These are phyloP conservation scores for Trichonephila inaurata DNA, from an alignment of 1,140 invertebrate species.

Conservation along the genomic window DNA sequence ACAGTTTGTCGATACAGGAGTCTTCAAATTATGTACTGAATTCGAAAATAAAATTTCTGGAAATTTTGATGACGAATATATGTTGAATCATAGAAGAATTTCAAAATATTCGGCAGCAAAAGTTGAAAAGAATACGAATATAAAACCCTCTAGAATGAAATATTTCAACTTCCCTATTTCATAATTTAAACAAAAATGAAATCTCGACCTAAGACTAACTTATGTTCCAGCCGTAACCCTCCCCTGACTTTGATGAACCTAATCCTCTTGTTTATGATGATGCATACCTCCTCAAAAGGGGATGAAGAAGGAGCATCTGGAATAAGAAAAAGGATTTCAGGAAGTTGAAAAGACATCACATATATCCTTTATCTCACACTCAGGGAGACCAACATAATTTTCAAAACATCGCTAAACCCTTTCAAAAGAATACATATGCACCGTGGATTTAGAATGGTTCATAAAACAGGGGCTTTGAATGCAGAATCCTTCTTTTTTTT, in stretches of 20 bases:
- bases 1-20: too few species aligned
- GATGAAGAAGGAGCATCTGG: neutral
- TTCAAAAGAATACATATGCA: neutral
- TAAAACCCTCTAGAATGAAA: neutral
- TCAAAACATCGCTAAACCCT: neutral
- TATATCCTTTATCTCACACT: neutral
- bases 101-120: neutral
- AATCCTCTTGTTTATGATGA: conserved; percentile 21
- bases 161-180: neutral
- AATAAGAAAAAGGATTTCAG: neutral
- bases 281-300: neutral
- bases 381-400: neutral
- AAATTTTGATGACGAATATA: neutral
- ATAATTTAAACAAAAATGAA: neutral
- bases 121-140: neutral
- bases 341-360: neutral
- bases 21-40: too few species aligned
- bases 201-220: neutral
- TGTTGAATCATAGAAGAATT: neutral
- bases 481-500: neutral
- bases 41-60: neutral
- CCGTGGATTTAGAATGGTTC: neutral
- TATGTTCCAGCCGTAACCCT: neutral
- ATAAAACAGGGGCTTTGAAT: neutral
- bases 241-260: neutral